Conservation (phyloP, 2,113 vertebrate genomes). For the Indicator indicator region DNA sequence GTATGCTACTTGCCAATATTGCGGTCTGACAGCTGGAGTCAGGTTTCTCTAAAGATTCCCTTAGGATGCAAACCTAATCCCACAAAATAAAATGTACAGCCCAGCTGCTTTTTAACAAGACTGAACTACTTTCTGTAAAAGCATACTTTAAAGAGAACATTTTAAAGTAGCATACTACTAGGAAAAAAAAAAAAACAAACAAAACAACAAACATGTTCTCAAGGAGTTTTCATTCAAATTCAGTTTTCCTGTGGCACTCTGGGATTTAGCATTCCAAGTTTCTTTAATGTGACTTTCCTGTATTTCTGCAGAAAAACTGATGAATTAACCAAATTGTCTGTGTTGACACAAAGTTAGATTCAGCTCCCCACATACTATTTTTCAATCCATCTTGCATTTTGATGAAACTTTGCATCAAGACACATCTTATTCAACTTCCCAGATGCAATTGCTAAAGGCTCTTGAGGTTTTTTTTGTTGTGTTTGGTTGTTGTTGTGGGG, state of each 20-base stretch:
- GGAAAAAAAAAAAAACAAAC: conserved; percentile 1
- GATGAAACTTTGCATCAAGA: neutral
- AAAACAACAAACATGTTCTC: neutral
- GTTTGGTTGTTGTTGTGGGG: neutral
- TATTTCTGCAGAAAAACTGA: neutral
- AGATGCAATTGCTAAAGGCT: neutral
- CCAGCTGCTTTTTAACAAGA: conserved; percentile 26
- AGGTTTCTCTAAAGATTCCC: neutral
- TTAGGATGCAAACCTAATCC: conserved; percentile 21
- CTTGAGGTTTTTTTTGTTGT: neutral
- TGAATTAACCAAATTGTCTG: neutral
- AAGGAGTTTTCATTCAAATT: neutral
- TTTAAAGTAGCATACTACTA: neutral
- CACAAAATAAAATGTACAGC: neutral
- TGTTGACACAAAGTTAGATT: neutral
- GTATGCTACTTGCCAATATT: neutral
- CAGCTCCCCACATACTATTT: neutral
- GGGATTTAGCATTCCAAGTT: neutral
- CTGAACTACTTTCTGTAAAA: neutral
- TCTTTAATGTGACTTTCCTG: neutral
- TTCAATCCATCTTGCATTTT: neutral
- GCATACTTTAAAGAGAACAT: neutral
- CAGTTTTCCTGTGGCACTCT: neutral
- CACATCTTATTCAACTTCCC: neutral
- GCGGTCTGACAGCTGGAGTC: neutral